These are phyloP conservation scores for Ceratoteleas bidentatus DNA, from an alignment of 1,140 invertebrate species.

Conservation along the genomic window DNA sequence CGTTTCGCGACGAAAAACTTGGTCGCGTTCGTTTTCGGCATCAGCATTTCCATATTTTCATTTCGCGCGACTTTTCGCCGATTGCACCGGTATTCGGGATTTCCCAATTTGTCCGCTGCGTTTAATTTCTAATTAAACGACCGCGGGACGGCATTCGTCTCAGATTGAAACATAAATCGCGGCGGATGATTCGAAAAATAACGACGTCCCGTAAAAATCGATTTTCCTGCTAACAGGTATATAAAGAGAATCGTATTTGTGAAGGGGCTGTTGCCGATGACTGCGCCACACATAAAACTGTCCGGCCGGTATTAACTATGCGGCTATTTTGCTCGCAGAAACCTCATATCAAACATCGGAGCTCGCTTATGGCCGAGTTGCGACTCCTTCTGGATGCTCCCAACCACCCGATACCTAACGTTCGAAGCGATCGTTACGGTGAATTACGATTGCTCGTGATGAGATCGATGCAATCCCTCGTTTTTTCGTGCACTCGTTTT, in stretches of 20 bases:
- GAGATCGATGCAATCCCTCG: slow-evolving; percentile 24
- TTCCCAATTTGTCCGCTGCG: neutral
- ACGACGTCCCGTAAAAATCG: slow-evolving; percentile 46
- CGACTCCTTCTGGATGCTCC: slow-evolving; percentile 16
- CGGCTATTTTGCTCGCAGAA: slow-evolving; percentile 43
- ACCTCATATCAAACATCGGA: slow-evolving; percentile 56
- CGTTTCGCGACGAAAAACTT: no score
- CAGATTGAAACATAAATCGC: slow-evolving; percentile 43
- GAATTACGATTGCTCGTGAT: slow-evolving; percentile 39
- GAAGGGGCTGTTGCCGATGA: slow-evolving; percentile 40
- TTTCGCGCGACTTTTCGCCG: no score
- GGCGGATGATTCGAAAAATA: slow-evolving; percentile 43
- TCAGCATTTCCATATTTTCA: no score
- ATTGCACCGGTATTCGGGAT: no score
- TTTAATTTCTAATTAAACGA: slow-evolving; percentile 53
- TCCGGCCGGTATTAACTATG: slow-evolving; percentile 56
- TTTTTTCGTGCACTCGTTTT: slow-evolving; percentile 26
- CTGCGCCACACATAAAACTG: slow-evolving; percentile 50
- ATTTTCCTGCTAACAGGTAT: slow-evolving; percentile 43
- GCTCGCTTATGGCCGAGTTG: slow-evolving; percentile 42
- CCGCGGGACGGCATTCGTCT: slow-evolving; percentile 25
- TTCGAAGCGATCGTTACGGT: slow-evolving; percentile 11
- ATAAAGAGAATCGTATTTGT: slow-evolving; percentile 51
- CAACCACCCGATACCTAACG: slow-evolving; percentile 17
- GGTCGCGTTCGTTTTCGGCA: no score